A percentile compares a stretch with the other conserved stretches of the same genome.
Evolutionary conservation across 2,113 vertebrate genomes (phyloP).

Genomic region (Aix galericulata): DNA sequence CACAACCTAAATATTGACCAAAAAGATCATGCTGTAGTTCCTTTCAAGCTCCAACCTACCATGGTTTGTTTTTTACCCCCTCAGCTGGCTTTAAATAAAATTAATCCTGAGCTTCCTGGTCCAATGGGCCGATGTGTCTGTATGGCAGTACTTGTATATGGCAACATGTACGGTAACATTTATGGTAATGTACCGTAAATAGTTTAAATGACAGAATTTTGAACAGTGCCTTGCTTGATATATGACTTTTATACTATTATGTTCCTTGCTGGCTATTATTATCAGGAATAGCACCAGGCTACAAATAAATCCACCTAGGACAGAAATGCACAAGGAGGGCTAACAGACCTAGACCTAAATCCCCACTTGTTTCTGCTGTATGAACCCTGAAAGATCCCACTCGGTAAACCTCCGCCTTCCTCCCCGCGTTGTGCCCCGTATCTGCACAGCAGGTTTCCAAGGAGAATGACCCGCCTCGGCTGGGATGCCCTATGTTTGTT

Average conservation of each 20-base stretch:
- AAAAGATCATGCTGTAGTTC: not conserved
- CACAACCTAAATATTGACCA: not conserved
- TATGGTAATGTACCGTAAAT: too few relatives aligned
- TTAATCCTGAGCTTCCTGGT: not conserved
- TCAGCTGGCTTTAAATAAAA: not conserved
- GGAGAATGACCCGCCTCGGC: not conserved
- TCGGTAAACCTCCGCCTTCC: not conserved
- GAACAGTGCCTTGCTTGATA: not conserved
- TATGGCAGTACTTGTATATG: not conserved
- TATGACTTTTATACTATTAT: not conserved
- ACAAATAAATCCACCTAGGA: not conserved
- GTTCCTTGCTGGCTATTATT: not conserved
- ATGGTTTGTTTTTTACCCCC: not conserved
- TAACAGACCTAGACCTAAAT: not conserved
- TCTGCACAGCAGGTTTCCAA: not conserved
- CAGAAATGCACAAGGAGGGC: not conserved
- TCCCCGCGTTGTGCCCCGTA: not conserved
- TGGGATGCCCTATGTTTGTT: not conserved
- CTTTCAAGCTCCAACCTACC: not conserved
- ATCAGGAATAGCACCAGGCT: not conserved
- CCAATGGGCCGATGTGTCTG: rapidly evolving
- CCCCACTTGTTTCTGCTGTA: not conserved
- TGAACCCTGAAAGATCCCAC: not conserved
- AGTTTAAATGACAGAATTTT: not conserved
- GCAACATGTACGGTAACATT: too few relatives aligned